A percentile compares a stretch with the other conserved stretches of the same genome.
Conservation (phyloP, 2,888 invertebrate genomes). For the Xestia xanthographa region DNA sequence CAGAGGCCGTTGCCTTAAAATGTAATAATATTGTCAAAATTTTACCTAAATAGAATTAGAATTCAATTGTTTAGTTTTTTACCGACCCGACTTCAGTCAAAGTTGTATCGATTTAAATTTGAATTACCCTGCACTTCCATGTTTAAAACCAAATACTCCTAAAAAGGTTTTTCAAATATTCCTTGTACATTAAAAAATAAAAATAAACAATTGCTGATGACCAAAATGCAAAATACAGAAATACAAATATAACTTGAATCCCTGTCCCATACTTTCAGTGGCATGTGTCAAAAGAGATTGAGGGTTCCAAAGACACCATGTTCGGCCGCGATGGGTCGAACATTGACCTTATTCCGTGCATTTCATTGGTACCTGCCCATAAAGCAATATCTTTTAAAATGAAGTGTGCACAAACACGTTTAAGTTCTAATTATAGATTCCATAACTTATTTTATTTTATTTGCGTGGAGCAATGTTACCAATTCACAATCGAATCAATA, state of each 20-base stretch:
- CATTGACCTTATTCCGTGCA: conserved; percentile 54
- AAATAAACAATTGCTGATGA: not conserved
- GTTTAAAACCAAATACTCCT: not conserved
- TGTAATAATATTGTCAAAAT: conserved; percentile 24
- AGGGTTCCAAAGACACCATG: conserved; percentile 10
- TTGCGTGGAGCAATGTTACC: not conserved
- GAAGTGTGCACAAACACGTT: not conserved
- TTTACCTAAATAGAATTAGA: conserved; percentile 27
- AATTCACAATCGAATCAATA: conserved; percentile 3
- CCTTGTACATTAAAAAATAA: not conserved
- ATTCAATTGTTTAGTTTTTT: conserved; percentile 7
- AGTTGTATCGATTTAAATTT: not conserved
- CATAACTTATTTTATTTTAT: conserved; percentile 1
- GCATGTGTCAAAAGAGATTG: conserved; percentile 47
- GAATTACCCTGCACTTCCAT: not conserved
- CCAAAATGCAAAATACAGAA: not conserved
- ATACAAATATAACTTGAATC: not conserved
- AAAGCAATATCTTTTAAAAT: conserved; percentile 17
- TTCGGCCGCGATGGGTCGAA: conserved; percentile 56
- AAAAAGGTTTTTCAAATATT: not conserved
- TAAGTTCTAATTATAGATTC: not conserved
- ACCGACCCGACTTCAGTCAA: not conserved
- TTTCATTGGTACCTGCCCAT: conserved; percentile 43
- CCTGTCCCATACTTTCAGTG: conserved; percentile 7
- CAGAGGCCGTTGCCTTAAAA: conserved; percentile 14